phyloP scores from a whole-genome alignment of 92 coral and sea anemone genomes.

The Parazoanthus darwini region DNA sequence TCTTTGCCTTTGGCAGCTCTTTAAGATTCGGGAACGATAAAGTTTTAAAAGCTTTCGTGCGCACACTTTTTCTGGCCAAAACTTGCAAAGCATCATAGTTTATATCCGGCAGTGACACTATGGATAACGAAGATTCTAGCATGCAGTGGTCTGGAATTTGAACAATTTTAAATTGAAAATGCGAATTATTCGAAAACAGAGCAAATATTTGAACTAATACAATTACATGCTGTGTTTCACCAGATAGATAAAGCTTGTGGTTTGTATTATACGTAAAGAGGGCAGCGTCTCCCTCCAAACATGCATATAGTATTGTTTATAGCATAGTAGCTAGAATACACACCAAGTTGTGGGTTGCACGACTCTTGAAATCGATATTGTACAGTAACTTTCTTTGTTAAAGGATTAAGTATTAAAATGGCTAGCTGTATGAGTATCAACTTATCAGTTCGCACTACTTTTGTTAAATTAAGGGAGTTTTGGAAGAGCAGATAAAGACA shows the following conservation, averaged over 20 bases:
- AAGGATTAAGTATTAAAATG: no score
- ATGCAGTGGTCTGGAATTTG: neutral
- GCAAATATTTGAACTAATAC: neutral
- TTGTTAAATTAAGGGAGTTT: neutral
- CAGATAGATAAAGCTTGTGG: neutral
- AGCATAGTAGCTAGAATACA: no score
- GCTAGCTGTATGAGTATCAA: no score
- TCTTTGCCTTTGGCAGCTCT: slow-evolving; percentile 19
- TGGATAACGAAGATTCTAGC: neutral
- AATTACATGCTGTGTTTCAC: slow-evolving; percentile 11
- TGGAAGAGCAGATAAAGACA: no score
- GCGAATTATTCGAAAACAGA: neutral
- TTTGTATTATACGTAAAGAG: neutral
- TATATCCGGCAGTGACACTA: neutral
- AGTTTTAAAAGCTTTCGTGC: neutral
- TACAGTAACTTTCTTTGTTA: no score
- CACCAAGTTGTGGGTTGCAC: neutral
- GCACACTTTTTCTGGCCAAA: no score
- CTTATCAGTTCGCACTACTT: neutral
- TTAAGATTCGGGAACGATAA: neutral
- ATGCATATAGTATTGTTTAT: no score
- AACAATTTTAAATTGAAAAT: neutral
- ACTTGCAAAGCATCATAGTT: no score
- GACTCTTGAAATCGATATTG: no score
- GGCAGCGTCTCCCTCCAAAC: neutral